phyloP scores from a whole-genome alignment of 2,113 vertebrate genomes.

The Agapornis roseicollis region DNA sequence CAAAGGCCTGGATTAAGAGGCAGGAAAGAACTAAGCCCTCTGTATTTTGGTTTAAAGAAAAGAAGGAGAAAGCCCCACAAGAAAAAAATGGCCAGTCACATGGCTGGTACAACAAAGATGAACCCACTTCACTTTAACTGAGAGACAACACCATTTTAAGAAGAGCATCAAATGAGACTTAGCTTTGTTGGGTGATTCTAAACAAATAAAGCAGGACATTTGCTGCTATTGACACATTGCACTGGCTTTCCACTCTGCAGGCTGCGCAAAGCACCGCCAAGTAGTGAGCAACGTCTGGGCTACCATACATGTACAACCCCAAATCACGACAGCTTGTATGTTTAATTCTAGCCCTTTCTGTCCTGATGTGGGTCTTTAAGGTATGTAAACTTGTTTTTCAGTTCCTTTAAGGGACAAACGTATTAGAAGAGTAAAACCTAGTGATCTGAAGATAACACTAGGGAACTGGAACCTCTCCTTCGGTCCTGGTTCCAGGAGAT shows the following conservation, averaged over 20 bases:
- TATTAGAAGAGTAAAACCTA: background rate
- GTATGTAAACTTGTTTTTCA: background rate
- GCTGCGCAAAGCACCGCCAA: background rate
- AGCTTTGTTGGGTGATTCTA: background rate
- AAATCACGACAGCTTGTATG: slow-evolving; percentile 50
- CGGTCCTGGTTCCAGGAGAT: background rate
- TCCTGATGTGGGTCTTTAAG: slow-evolving; percentile 45
- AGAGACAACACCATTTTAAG: background rate
- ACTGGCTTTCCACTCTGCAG: background rate
- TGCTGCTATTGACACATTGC: background rate
- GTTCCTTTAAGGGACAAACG: background rate
- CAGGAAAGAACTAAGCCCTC: slow-evolving; percentile 48
- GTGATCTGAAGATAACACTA: background rate
- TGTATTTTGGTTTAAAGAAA: slow-evolving; percentile 3
- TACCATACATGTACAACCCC: background rate
- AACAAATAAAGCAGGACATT: slow-evolving; percentile 13
- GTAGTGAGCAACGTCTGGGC: background rate
- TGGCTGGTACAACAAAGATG: slow-evolving; percentile 34
- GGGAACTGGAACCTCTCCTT: slow-evolving; percentile 4
- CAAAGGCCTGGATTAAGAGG: slow-evolving; percentile 32
- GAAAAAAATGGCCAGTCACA: slow-evolving; percentile 42
- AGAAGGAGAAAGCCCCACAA: background rate
- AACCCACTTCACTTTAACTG: background rate
- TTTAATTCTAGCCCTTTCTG: slow-evolving; percentile 68
- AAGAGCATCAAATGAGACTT: background rate